Evolutionary conservation across 92 coral and sea anemone genomes (phyloP), one percentile per base, ranked within the genome.

Genomic region (Porites lobata): DNA sequence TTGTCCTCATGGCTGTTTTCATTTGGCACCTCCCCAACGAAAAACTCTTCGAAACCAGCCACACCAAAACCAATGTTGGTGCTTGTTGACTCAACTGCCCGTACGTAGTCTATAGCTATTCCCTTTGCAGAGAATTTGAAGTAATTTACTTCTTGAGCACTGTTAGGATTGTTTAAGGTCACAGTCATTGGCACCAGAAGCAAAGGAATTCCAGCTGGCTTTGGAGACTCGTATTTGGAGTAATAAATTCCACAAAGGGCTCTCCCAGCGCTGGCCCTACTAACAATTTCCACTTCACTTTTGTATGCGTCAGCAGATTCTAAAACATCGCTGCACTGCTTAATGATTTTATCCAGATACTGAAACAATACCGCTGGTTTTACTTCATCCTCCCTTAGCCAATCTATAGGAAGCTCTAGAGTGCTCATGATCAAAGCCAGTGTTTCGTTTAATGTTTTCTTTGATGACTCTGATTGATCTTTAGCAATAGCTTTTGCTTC

Each of bases 231-330:
- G 50, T 88, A 88, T 19, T 88, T 69, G 47, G 92, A 88, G 18
- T 65, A 61, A 72, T 65, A 88, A 64, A 88, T 82, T 9, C 92
- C 92, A 76, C 87, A 81, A 9, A 88, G 56, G 14, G 88, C 92
- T 32, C 82, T 78, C 7, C 88, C 91, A 2, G 76, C 82, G 57
- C 91, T 88, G 32, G 87, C 87, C 22, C 54, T 81, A 17, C 66
- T 54, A 12, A 88, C 80, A 7, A 88, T 80, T 69, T 88, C 92
- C 66, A 74, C 69, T 43, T 63, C 62, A 56, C 61, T 88, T 8
- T 88, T 82, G 71, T 75, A 88, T 4, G 77, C 18, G 11, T 82
- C 82, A 59, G 66, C 56, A 14, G 83, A n/a, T 81, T 88, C 84
- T 18, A 88, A 77, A 7, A 19, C 84, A 18, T 24, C 54, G 83